Evolutionary conservation across 2,113 vertebrate genomes (phyloP).

Genomic region (Platichthys flesus): DNA sequence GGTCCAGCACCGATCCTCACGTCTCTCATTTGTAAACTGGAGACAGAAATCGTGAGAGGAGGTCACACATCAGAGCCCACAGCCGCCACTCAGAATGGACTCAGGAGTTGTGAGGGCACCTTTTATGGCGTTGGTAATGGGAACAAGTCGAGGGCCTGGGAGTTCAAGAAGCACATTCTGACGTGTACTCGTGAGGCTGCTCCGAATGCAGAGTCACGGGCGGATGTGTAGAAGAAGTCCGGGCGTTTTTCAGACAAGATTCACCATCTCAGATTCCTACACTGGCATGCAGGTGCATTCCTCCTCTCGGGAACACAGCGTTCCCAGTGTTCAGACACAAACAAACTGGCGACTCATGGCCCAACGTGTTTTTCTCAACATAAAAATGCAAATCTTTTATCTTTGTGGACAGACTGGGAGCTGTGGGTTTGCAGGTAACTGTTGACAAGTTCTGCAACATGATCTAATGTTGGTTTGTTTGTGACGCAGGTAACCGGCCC

Average conservation of each 20-base stretch:
- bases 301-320: slow-evolving; percentile 48
- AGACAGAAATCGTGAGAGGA: slow-evolving; percentile 13
- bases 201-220: slow-evolving; percentile 43
- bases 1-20: slow-evolving; percentile 5
- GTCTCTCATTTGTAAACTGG: slow-evolving; percentile 54
- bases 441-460: neutral
- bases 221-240: slow-evolving; percentile 9
- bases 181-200: slow-evolving; percentile 1
- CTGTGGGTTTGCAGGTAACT: slow-evolving; percentile 4
- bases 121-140: slow-evolving; percentile 34
- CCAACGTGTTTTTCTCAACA: neutral
- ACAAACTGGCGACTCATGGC: slow-evolving; percentile 6
- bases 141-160: neutral
- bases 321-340: slow-evolving; percentile 50
- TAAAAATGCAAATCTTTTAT: slow-evolving; percentile 41
- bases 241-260: slow-evolving; percentile 3
- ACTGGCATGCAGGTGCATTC: slow-evolving; percentile 77
- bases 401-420: slow-evolving; percentile 17
- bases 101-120: neutral
- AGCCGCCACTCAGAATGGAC: slow-evolving; percentile 10
- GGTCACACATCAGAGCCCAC: neutral
- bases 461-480: neutral
- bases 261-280: slow-evolving; percentile 14
- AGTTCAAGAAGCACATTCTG: neutral
- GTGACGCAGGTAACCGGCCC: neutral